phyloP scores from a whole-genome alignment of 2,797 vertebrate genomes.

The Pogoniulus pusillus region DNA sequence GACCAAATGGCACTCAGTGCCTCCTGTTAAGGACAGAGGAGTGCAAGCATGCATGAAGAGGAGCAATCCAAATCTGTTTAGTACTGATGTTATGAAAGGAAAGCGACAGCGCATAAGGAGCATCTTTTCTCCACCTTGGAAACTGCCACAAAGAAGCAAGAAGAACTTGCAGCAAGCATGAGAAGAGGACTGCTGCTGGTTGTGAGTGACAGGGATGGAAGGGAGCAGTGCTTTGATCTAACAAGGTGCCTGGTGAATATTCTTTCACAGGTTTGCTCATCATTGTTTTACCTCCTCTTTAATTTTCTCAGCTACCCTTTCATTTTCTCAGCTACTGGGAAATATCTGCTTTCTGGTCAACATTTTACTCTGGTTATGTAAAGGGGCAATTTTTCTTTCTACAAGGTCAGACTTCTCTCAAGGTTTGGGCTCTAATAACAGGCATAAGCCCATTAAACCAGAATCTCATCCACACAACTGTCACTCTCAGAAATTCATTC shows the following conservation, averaged over 20 bases:
- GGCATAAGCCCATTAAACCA: background rate
- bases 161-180: background rate
- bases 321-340: background rate
- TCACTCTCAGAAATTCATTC: background rate
- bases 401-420: background rate
- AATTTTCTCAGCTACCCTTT: background rate
- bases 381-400: background rate
- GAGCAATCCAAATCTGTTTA: background rate
- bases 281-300: background rate
- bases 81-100: background rate
- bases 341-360: background rate
- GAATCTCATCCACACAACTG: background rate
- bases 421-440: background rate
- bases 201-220: background rate
- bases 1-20: background rate
- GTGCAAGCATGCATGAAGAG: background rate
- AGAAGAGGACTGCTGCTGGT: background rate
- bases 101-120: background rate
- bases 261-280: background rate
- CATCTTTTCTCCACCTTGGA: background rate
- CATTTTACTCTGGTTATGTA: background rate
- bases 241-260: background rate
- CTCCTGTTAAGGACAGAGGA: background rate
- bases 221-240: background rate
- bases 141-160: background rate